Percentiles rank a stretch among this genome's conserved stretches.
Conservation (phyloP, 37 sponge, comb jelly and placozoan genomes). For the Halichondria panicea region DNA sequence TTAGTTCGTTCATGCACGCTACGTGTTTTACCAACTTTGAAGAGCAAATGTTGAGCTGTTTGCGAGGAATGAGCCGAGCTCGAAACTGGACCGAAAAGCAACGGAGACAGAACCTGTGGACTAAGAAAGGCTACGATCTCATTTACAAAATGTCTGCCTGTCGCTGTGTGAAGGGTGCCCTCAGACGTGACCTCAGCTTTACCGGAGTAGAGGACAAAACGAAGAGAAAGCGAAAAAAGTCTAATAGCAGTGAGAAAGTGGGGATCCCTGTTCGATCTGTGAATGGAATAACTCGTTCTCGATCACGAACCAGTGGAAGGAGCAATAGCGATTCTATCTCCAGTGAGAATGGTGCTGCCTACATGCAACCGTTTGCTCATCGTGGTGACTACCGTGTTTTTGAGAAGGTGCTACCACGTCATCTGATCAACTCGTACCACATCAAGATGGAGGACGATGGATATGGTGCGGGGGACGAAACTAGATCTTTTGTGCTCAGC, state of each 20-base stretch:
- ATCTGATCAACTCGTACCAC: constrained; percentile 85
- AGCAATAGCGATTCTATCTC: constrained; percentile 70
- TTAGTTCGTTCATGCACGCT: constrained; percentile 81
- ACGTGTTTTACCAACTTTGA: constrained; percentile 81
- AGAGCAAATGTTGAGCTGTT: constrained; percentile 71
- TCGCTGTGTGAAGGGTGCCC: constrained; percentile 72
- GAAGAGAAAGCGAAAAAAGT: constrained; percentile 47
- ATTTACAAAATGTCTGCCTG: constrained; percentile 78
- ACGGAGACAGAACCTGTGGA: constrained; percentile 90
- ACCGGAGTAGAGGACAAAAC: constrained; percentile 7
- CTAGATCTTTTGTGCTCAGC: constrained; percentile 77
- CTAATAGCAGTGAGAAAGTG: constrained; percentile 27
- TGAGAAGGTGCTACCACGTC: constrained; percentile 64
- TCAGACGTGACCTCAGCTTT: constrained; percentile 73
- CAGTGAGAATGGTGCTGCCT: constrained; percentile 58
- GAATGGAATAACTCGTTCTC: constrained; percentile 26
- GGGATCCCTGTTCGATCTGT: constrained; percentile 7
- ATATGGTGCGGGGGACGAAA: constrained; percentile 87
- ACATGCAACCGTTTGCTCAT: constrained; percentile 79
- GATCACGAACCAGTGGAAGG: constrained; percentile 19
- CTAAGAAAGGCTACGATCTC: constrained; percentile 92
- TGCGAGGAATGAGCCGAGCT: constrained; percentile 79
- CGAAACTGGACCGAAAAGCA: constrained; percentile 95
- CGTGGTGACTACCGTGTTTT: constrained; percentile 76
- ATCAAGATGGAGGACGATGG: constrained; percentile 96